These are phyloP conservation scores for Rhynchopsitta pachyrhyncha DNA, from an alignment of 2,113 vertebrate genomes.

Conservation along the genomic window DNA sequence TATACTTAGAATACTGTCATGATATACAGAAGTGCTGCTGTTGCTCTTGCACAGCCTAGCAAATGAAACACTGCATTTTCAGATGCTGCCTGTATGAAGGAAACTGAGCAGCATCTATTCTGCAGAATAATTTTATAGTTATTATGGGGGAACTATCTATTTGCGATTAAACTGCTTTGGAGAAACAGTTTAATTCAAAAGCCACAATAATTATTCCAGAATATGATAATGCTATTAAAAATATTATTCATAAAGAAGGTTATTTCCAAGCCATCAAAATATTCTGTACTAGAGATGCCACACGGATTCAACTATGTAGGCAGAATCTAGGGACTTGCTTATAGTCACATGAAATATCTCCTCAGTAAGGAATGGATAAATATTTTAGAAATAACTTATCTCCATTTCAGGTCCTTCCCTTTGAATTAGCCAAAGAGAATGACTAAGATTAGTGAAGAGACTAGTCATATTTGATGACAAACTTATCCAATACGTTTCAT, in stretches of 20 bases:
- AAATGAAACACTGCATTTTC: not conserved
- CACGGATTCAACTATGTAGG: not conserved
- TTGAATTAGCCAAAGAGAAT: not conserved
- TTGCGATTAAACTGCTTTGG: not conserved
- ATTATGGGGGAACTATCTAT: too few species aligned
- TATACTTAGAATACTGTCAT: not conserved
- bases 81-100: not conserved
- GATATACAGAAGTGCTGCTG: not conserved
- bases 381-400: not conserved
- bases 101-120: not conserved
- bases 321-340: not conserved
- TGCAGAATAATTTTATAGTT: not conserved
- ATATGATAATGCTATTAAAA: not conserved
- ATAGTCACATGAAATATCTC: not conserved
- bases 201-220: not conserved
- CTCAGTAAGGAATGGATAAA: not conserved
- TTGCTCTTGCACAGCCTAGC: not conserved
- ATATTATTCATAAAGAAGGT: not conserved
- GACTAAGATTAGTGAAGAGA: not conserved
- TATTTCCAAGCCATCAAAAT: not conserved
- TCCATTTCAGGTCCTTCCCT: not conserved
- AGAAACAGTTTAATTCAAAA: not conserved
- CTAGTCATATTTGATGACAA: not conserved
- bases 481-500: not conserved
- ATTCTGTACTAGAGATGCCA: not conserved